A percentile compares a stretch with the other conserved stretches of the same genome.
These are phyloP conservation scores for Aethes cnicana DNA, from an alignment of 2,888 invertebrate genomes.

Conservation along the genomic window DNA sequence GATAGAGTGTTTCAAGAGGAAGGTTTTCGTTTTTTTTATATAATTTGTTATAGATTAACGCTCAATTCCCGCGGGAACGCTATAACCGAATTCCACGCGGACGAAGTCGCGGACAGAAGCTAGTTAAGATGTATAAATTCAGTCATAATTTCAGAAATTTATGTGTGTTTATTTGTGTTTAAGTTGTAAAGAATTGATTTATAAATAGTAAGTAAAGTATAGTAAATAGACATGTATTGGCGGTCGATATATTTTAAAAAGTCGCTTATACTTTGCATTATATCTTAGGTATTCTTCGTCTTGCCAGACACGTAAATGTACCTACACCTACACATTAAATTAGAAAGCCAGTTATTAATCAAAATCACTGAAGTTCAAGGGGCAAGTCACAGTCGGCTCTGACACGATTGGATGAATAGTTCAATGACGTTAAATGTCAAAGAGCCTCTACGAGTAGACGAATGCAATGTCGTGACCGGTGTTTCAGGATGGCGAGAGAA, in stretches of 20 bases:
- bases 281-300: no score
- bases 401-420: constrained; percentile 40
- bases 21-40: constrained; percentile 28
- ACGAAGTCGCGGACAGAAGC: no score
- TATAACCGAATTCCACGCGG: no score
- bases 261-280: no score
- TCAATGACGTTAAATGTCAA: constrained; percentile 60
- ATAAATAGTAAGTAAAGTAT: no score
- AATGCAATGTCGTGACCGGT: constrained; percentile 45
- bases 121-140: constrained; percentile 32
- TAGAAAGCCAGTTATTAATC: constrained; percentile 32
- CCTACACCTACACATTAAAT: constrained; percentile 11
- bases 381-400: constrained; percentile 34
- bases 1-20: no score
- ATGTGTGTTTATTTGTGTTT: constrained; percentile 32
- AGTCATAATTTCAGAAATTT: constrained; percentile 31
- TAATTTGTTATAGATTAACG: constrained; percentile 28
- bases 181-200: no score
- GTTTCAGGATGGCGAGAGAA: constrained; percentile 35
- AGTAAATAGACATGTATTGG: no score
- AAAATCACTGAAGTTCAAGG: constrained; percentile 47
- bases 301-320: no score
- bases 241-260: no score
- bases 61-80: constrained; percentile 30
- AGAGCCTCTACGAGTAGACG: constrained; percentile 45